Percentiles rank a stretch among this genome's conserved stretches.
Evolutionary conservation across 2,113 vertebrate species (phyloP).

Genomic region (Tautogolabrus adspersus): DNA sequence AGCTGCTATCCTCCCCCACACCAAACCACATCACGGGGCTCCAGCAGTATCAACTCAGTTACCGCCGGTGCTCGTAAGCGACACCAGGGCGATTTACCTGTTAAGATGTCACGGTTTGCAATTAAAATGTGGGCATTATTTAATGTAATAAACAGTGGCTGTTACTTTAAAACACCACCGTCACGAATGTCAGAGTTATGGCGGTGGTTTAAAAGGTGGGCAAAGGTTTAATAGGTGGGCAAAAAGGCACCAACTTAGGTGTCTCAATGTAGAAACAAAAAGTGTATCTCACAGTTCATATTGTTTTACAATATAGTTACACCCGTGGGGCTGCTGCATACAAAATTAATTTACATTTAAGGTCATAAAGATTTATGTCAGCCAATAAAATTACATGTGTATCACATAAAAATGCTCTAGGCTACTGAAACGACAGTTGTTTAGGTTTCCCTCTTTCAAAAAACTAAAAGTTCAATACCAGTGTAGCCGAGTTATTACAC

Average conservation of each 20-base stretch:
- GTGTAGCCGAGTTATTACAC: too few species aligned
- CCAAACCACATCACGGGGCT: conserved; percentile 78
- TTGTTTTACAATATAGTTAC: not conserved
- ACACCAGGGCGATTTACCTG: conserved; percentile 55
- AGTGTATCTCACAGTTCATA: conserved; percentile 1
- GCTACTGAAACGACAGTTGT: not conserved
- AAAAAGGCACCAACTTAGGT: conserved; percentile 9
- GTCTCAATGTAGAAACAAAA: not conserved
- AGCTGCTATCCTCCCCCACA: conserved; percentile 82
- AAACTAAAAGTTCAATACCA: not conserved
- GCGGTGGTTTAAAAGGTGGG: conserved; percentile 1
- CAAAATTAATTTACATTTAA: not conserved
- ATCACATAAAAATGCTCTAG: not conserved
- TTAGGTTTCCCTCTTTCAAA: not conserved
- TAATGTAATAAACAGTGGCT: conserved; percentile 7
- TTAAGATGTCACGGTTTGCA: conserved; percentile 11
- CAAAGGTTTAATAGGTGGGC: too few species aligned
- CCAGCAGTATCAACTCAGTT: conserved; percentile 58
- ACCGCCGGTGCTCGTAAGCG: conserved; percentile 37
- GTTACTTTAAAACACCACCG: not conserved
- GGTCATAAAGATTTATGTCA: conserved; percentile 39
- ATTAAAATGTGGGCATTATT: conserved; percentile 10
- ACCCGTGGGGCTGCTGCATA: too few species aligned
- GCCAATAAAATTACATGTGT: conserved; percentile 8
- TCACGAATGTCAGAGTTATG: conserved; percentile 15